Evolutionary conservation across 2,113 vertebrate genomes (phyloP), one percentile per base, ranked within the genome.

Genomic region (Sialia sialis): DNA sequence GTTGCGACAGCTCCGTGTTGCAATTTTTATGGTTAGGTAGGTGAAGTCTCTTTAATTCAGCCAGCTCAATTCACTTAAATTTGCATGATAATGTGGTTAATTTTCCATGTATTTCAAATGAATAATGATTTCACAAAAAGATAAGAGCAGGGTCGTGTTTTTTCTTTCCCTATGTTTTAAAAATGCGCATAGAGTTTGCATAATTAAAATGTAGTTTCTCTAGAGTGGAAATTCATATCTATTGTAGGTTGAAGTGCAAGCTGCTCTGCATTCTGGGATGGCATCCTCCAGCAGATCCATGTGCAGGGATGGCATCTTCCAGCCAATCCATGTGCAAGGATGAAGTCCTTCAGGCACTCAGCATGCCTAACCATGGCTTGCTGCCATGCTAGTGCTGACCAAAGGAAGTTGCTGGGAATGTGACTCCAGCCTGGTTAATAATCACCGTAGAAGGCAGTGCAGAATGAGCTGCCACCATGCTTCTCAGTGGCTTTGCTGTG

Each of bases 61-160:
- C 32, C 74, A 84, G 81, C 91, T 93, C 77, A 55, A 73, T 87
- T 82, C 87, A 68, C 84, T 94, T 72, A 69, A 72, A 95, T 96
- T 94, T 97, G 91, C 94, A 89, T 97, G 74, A 96, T 95, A 94
- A 89, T 94, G 63, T 78, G 60, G 68, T 91, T 97, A 95, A 96
- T 96, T 96, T 95, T 70, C 96, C 85, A 62, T 55, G 27, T 67
- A 68, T 91, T 96, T 94, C 87, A 95, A 89, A 68, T 7, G 13
- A 87, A 79, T 84, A 92, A 87, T 36, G 83, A 95, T 94, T 89
- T 89, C 94, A 92, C 69, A 87, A 81, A 92, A 89, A 94, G 93
- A 94, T 91, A 93, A 95, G 92, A 62, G 49, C 55, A 52, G 16
- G 56, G 63, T 52, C 78, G 90, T 78, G 73, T 5, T 96, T 90